Evolutionary conservation across 2,113 vertebrate species (phyloP).

Genomic region (Vulpes vulpes): DNA sequence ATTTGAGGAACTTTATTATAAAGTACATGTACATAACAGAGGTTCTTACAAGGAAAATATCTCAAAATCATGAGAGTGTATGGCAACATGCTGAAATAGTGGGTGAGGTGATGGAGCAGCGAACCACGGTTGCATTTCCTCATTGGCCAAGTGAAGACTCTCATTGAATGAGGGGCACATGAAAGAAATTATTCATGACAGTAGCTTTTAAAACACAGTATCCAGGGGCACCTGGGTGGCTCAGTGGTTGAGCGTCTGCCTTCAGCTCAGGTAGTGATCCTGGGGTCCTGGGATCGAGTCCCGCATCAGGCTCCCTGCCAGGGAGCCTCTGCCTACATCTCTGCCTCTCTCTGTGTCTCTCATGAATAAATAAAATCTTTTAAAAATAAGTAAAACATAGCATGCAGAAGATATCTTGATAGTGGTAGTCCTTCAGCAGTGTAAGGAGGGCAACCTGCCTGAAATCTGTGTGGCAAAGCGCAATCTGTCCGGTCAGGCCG

Average conservation of each 20-base stretch:
- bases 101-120: background rate
- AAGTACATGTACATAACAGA: background rate
- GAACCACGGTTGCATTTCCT: no score
- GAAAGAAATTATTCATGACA: background rate
- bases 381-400: background rate
- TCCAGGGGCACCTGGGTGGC: no score
- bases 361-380: no score
- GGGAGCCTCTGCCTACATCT: no score
- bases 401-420: no score
- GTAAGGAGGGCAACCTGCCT: background rate
- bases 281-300: no score
- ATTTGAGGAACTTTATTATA: background rate
- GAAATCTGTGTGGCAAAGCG: background rate
- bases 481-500: background rate
- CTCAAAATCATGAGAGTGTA: background rate
- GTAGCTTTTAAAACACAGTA: background rate
- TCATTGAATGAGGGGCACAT: background rate
- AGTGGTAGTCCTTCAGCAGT: background rate
- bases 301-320: no score
- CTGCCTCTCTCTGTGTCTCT: no score
- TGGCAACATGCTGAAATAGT: background rate
- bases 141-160: background rate
- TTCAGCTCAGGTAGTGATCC: no score
- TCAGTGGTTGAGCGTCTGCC: no score
- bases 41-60: background rate